Evolutionary conservation across 1,140 invertebrate species (phyloP), one percentile per base, ranked within the genome.

Genomic region (Zaprionus taronus): DNA sequence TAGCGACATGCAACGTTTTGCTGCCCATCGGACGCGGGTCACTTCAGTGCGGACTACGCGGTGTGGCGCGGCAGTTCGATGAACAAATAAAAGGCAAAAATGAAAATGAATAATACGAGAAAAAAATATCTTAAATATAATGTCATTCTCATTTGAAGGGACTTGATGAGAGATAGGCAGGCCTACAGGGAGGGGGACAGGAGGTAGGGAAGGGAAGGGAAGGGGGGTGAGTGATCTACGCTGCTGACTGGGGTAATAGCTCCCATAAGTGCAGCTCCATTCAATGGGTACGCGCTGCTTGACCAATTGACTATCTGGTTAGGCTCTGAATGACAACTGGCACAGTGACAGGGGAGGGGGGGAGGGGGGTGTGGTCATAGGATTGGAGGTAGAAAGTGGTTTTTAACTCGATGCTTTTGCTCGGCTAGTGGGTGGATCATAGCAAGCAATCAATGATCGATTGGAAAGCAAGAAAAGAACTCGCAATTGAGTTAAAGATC

Each of bases 1-100:
- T 87, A 87, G 81, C 72, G 83, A 89, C 83, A 87, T 87, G 83
- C 83, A 87, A 87, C 83, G 81, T 72, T 87, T 89, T 82, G 80
- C 71, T 69, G 81, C 76, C 63, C 76, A 76, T 75, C 68, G 79
- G 82, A 68, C 63, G 57, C 53, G 63, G 79, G 76, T 84, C 83
- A 82, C 51, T 64, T 63, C 63, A 70, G 41, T 76, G 62, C 22
- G 26, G 68, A 57, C 60, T 73, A 38, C 15, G 26, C 12, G 11
- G 17, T 28, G 17, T n/a, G 31, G n/a, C 6, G 47, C 51, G 62
- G 47, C 17, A 36, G 24, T 26, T 12, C 11, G 9, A 22, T 26
- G 61, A 53, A 72, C 44, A 60, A 53, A 38, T 47, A 57, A 58
- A 47, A 41, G 51, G 24, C 3, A 57, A 34, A 36, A 49, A 56